Evolutionary conservation across 2,113 vertebrate species (phyloP).

Genomic region (Mirounga angustirostris): DNA sequence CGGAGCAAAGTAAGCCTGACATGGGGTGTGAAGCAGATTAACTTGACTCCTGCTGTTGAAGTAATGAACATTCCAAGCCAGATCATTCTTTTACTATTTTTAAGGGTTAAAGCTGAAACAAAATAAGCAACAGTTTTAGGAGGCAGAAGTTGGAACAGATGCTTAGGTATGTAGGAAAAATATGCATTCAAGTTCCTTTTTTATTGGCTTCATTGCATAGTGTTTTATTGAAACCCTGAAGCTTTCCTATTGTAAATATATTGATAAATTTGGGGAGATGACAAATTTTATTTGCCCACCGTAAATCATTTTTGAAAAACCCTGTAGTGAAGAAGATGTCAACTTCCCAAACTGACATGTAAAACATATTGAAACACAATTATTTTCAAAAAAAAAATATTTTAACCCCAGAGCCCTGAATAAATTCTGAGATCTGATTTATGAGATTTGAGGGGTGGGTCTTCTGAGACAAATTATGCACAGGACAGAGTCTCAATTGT

Average conservation of each 20-base stretch:
- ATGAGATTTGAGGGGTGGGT: not conserved
- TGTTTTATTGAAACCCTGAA: not conserved
- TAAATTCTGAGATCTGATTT: constrained; percentile 10
- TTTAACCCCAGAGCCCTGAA: not conserved
- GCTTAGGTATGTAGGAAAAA: not conserved
- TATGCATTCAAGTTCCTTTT: constrained; percentile 27
- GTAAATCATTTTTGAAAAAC: not conserved
- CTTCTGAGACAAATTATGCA: not conserved
- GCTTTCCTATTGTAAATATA: not conserved
- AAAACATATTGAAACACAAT: not conserved
- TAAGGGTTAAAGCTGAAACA: constrained; percentile 60
- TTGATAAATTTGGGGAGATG: not conserved
- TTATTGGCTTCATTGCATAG: constrained; percentile 13
- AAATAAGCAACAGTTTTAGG: constrained; percentile 53
- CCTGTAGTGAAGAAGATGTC: not conserved
- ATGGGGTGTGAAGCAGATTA: constrained; percentile 39
- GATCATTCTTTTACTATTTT: constrained; percentile 60
- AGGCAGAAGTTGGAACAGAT: constrained; percentile 45
- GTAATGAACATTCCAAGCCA: constrained; percentile 66
- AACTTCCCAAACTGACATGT: not conserved
- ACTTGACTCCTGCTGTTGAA: constrained; percentile 53
- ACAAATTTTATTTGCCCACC: constrained; percentile 8
- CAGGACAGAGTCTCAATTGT: not conserved
- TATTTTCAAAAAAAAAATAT: constrained; percentile 45
- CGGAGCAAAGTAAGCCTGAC: constrained; percentile 22